These are phyloP conservation scores for Collichthys lucidus DNA, from an alignment of 2,113 vertebrate genomes.

Conservation along the genomic window DNA sequence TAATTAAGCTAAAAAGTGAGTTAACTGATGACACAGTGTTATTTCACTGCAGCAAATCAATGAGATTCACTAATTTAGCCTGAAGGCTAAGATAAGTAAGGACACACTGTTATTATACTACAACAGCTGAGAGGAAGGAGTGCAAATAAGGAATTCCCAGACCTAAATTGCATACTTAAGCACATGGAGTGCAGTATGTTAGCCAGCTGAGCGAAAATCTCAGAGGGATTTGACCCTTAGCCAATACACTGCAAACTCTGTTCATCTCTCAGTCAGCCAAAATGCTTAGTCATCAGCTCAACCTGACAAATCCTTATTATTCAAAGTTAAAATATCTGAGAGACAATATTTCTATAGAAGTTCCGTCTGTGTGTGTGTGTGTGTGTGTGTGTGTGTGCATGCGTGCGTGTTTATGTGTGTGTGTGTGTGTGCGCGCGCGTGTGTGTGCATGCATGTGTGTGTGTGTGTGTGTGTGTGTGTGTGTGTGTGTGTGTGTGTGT, in stretches of 20 bases:
- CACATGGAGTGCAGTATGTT: constrained; percentile 71
- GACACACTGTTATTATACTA: constrained; percentile 41
- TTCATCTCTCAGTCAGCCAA: constrained; percentile 50
- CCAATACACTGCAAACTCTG: constrained; percentile 60
- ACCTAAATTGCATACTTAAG: constrained; percentile 21
- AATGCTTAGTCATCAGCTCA: constrained; percentile 69
- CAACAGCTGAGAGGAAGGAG: constrained; percentile 50
- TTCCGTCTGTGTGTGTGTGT: not conserved
- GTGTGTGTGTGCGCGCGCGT: not conserved
- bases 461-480: not conserved
- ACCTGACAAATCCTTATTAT: constrained; percentile 67
- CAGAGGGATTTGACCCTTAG: constrained; percentile 70
- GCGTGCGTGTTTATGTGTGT: no score
- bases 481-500: not conserved
- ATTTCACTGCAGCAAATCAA: constrained; percentile 63
- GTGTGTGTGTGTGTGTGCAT: not conserved
- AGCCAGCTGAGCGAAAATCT: constrained; percentile 68
- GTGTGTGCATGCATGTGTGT: not conserved
- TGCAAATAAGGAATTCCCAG: constrained; percentile 51
- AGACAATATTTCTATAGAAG: constrained; percentile 54
- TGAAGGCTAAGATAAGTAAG: constrained; percentile 48
- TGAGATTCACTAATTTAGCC: constrained; percentile 60
- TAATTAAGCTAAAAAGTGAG: constrained; percentile 53
- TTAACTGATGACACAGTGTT: constrained; percentile 44
- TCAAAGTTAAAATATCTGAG: constrained; percentile 50